These are phyloP conservation scores for Ptychodera flava DNA, from an alignment of 35 echinoderm and acorn worm species.

Conservation along the genomic window DNA sequence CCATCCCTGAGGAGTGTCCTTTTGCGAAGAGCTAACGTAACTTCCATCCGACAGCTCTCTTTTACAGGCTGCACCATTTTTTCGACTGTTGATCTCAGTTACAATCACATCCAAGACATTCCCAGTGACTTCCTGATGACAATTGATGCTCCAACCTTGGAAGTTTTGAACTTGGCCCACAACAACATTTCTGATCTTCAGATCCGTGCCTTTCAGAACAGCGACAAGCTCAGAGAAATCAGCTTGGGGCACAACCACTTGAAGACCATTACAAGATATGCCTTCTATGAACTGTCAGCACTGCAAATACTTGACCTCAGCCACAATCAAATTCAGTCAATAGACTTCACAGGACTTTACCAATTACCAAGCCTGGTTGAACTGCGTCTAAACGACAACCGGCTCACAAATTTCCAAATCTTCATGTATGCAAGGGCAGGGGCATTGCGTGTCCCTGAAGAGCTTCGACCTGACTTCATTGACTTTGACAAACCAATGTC, in stretches of 20 bases:
- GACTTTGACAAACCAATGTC: not conserved
- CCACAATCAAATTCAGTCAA: not conserved
- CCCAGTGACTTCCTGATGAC: not conserved
- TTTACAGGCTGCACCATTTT: not conserved
- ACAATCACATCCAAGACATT: not conserved
- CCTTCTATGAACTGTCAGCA: not conserved
- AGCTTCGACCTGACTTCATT: not conserved
- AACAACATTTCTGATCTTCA: not conserved
- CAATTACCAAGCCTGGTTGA: not conserved
- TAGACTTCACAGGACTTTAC: not conserved
- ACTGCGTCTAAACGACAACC: not conserved
- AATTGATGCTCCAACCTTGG: not conserved
- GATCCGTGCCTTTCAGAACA: not conserved
- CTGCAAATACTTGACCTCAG: not conserved
- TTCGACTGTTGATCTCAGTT: not conserved
- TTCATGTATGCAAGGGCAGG: not conserved
- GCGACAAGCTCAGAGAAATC: not conserved
- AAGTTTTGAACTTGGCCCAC: not conserved
- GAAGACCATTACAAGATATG: not conserved
- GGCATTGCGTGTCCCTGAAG: not conserved
- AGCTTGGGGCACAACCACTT: not conserved
- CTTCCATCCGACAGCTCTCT: not conserved
- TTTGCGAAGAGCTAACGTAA: not conserved
- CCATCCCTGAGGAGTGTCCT: not conserved
- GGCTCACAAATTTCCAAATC: not conserved